Base-by-base conservation (phyloP, 2,888 invertebrate species). In the Sympetrum striolatum region DNA sequence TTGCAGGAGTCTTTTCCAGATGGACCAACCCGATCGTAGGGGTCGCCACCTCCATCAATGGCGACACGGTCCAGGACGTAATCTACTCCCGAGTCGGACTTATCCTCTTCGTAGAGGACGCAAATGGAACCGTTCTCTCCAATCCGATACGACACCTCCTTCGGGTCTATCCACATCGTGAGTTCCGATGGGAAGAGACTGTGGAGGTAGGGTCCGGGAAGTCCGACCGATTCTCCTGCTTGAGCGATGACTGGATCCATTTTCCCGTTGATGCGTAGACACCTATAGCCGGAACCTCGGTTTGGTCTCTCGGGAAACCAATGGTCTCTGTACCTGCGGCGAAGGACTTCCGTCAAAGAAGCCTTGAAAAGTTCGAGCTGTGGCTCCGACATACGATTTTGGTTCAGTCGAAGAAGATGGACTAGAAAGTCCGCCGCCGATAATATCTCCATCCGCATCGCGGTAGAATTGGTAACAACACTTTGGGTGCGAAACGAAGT, bases 121-220 rank as follows among this genome's bases (percentile, higher is more conserved):
- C 96, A 96, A 91, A 96, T 95, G 92, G 95, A 95, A 39, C 96
- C 96, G 92, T 96, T 95, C 92, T 96, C 96, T 39, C 96, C 96
- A 92, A 96, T 95, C 92, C 96, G 94, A 93, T 96, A 96, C 18
- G 95, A 95, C 14, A 97, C 97, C 94, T 97, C 96, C 92, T 95
- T 94, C 2, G 97, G 97, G 93, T 97, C 97, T 91, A 97, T 96
- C 97, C 97, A 97, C 94, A 97, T 95, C 53, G 97, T 97, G 25
- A 97, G 94, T 94, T 97, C 97, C 92, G 95, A 95, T 44, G 97
- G 97, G 91, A 96, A 95, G 91, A 95, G 92, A 90, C 93, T 93
- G 92, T 95, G 95, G 91, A 96, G 94, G 92, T 95, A 94, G 91
- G 95, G 94, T 91, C 96, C 95, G 91, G 95, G 93, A 73, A 96